Evolutionary conservation across 1,140 invertebrate species (phyloP).

Genomic region (Temnothorax nylanderi): DNA sequence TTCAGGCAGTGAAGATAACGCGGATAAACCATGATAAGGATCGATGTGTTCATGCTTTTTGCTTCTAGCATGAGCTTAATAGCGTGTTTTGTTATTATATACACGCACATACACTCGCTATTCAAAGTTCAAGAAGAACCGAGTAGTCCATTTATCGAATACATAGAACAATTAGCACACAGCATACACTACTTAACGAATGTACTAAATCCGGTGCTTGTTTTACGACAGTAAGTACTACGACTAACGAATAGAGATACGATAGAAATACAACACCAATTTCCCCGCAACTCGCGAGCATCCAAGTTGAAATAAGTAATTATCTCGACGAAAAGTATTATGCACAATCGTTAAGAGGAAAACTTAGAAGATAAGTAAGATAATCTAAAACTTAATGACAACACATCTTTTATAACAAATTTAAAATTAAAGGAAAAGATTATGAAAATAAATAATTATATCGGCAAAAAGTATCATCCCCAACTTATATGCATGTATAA

Average conservation of each 20-base stretch:
- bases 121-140: constrained; percentile 5
- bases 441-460: neutral
- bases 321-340: neutral
- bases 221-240: neutral
- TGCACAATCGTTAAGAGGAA: neutral
- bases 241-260: constrained; percentile 1
- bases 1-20: constrained; percentile 10
- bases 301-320: constrained; percentile 18
- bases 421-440: neutral
- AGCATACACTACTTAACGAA: neutral
- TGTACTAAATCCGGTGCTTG: constrained; percentile 10
- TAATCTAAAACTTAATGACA: neutral
- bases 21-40: constrained; percentile 29
- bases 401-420: neutral
- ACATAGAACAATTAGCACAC: neutral
- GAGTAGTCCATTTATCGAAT: neutral
- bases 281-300: neutral
- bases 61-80: neutral
- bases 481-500: neutral
- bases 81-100: constrained; percentile 28
- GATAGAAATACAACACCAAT: neutral
- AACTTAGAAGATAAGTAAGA: neutral
- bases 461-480: neutral
- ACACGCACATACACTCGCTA: neutral
- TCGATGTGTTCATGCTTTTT: neutral